Evolutionary conservation across 1,140 invertebrate genomes (phyloP).

Genomic region (Muscidifurax raptorellus): DNA sequence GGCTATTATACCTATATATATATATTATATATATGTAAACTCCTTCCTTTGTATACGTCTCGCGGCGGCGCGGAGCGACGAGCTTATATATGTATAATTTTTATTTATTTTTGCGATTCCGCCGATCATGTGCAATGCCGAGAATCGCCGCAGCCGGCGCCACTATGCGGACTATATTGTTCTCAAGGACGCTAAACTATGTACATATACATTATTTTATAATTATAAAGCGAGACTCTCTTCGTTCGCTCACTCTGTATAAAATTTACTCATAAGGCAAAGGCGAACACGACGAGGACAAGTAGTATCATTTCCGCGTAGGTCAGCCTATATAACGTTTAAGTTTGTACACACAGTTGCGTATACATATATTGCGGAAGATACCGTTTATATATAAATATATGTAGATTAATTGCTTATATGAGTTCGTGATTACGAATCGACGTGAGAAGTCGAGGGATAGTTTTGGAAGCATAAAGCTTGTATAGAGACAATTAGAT

Average conservation of each 20-base stretch:
- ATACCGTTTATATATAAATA: background rate
- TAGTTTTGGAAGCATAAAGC: background rate
- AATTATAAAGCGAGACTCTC: too few species aligned
- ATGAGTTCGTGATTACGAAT: slow-evolving; percentile 39
- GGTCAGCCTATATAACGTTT: background rate
- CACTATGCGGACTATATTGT: background rate
- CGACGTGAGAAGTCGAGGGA: background rate
- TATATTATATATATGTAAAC: too few species aligned
- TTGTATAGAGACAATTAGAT: too few species aligned
- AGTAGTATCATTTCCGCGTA: background rate
- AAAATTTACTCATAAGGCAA: background rate
- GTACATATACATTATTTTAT: background rate
- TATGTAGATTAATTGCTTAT: slow-evolving; percentile 10
- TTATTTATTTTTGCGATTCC: slow-evolving; percentile 27
- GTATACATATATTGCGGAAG: background rate
- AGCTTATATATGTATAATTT: background rate
- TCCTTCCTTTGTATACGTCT: too few species aligned
- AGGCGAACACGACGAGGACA: background rate
- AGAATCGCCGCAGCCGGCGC: background rate
- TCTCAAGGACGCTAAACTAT: slow-evolving; percentile 36
- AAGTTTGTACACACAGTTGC: slow-evolving; percentile 44
- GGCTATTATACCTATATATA: too few species aligned
- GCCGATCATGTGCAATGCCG: slow-evolving; percentile 36
- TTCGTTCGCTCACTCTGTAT: slow-evolving; percentile 9
- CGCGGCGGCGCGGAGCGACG: too few species aligned